Evolutionary conservation across 2,888 invertebrate genomes (phyloP).

Genomic region (Microdon myrmicae): DNA sequence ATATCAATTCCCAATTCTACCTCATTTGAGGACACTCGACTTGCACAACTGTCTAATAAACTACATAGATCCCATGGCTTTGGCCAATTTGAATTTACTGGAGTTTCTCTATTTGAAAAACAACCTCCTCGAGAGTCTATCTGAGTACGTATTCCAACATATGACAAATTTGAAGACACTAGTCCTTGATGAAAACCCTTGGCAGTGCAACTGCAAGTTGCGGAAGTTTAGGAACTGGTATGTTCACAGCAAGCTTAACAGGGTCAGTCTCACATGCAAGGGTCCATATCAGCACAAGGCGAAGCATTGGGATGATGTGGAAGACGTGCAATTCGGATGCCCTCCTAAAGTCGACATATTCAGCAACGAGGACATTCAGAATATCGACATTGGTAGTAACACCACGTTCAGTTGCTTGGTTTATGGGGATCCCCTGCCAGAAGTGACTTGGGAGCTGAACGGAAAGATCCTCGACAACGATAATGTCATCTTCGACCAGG

Average conservation of each 20-base stretch:
- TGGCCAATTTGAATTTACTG: constrained; percentile 78
- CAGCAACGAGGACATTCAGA: constrained; percentile 69
- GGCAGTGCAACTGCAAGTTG: constrained; percentile 89
- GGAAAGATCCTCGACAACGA: constrained; percentile 72
- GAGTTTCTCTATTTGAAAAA: constrained; percentile 82
- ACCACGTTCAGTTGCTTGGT: constrained; percentile 84
- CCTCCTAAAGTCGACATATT: constrained; percentile 77
- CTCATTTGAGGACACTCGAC: constrained; percentile 82
- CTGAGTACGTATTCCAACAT: constrained; percentile 75
- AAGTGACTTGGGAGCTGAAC: constrained; percentile 84
- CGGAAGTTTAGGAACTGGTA: constrained; percentile 87
- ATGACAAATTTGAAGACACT: constrained; percentile 83
- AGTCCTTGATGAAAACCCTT: constrained; percentile 85
- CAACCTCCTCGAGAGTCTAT: constrained; percentile 79
- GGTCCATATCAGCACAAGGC: constrained; percentile 77
- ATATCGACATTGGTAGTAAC: constrained; percentile 83
- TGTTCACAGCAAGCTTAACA: constrained; percentile 80
- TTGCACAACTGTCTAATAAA: constrained; percentile 82
- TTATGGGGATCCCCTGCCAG: constrained; percentile 84
- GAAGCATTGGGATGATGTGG: constrained; percentile 80
- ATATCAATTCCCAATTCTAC: constrained; percentile 84
- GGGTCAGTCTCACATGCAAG: constrained; percentile 78
- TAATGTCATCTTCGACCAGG: constrained; percentile 69
- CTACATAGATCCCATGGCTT: constrained; percentile 79
- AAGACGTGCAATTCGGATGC: constrained; percentile 83